Percentiles rank a stretch among this genome's conserved stretches.
These are phyloP conservation scores for Matsumyia berberina DNA, from an alignment of 2,888 invertebrate genomes.

Conservation along the genomic window DNA sequence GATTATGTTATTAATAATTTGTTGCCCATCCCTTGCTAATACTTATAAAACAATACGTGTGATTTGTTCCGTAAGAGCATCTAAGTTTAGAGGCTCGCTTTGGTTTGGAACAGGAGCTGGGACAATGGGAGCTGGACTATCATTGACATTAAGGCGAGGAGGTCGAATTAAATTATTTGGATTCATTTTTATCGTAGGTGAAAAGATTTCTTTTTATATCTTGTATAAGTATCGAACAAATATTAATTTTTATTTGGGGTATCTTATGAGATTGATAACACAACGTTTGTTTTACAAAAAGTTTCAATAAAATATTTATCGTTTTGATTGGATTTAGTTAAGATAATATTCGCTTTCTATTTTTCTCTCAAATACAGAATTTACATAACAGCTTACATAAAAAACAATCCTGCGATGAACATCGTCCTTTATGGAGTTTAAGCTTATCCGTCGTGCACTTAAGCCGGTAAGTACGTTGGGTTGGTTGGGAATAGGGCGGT, in stretches of 20 bases:
- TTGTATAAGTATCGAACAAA: not conserved
- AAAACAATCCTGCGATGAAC: too few relatives aligned
- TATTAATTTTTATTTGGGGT: not conserved
- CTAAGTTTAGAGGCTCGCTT: too few relatives aligned
- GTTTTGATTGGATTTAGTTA: not conserved
- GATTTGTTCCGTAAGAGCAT: constrained; percentile 10
- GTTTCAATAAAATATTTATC: not conserved
- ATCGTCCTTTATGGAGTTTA: not conserved
- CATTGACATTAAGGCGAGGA: not conserved
- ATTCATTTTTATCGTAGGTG: constrained; percentile 2
- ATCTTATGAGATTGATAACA: not conserved
- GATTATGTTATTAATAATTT: constrained; percentile 3
- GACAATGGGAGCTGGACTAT: constrained; percentile 9
- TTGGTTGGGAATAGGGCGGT: constrained; percentile 10
- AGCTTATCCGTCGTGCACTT: not conserved
- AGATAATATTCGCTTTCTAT: too few relatives aligned
- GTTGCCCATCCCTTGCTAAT: not conserved
- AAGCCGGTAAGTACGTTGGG: constrained; percentile 6
- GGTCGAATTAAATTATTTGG: constrained; percentile 24
- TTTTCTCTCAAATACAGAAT: too few relatives aligned
- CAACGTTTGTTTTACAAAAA: not conserved
- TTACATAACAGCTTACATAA: too few relatives aligned
- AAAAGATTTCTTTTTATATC: constrained; percentile 1
- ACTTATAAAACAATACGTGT: constrained; percentile 12
- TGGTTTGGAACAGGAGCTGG: too few relatives aligned